A percentile compares a stretch with the other conserved stretches of the same genome.
Conservation (phyloP, 2,797 vertebrate genomes). For the Hydrolagus colliei region DNA sequence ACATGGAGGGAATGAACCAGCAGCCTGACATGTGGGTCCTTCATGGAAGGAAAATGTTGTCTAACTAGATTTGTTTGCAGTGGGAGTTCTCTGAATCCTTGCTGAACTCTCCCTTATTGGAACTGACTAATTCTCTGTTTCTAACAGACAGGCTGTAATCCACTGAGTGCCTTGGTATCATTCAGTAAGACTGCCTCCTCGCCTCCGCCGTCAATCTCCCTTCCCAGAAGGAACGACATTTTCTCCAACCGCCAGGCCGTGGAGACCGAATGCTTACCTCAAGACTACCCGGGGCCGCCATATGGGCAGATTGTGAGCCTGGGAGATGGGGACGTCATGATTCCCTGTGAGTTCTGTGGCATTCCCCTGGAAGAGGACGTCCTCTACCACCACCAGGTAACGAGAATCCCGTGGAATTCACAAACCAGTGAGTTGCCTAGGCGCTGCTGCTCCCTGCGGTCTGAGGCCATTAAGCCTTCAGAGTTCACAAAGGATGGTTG, state of each 20-base stretch:
- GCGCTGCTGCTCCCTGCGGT: too few relatives aligned
- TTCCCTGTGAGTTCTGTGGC: constrained; percentile 94
- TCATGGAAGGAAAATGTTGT: too few relatives aligned
- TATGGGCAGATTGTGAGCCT: constrained; percentile 55
- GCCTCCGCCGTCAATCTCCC: constrained; percentile 32
- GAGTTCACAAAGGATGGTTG: too few relatives aligned
- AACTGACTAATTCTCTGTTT: not conserved
- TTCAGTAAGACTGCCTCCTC: constrained; percentile 65
- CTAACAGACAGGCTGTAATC: constrained; percentile 82
- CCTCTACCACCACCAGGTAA: constrained; percentile 90
- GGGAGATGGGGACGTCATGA: constrained; percentile 63
- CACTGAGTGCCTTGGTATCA: constrained; percentile 73
- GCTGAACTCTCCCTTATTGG: not conserved
- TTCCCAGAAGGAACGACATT: constrained; percentile 3
- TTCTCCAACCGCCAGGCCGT: not conserved
- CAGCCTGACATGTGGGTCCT: too few relatives aligned
- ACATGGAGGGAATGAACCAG: too few relatives aligned
- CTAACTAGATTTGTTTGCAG: too few relatives aligned
- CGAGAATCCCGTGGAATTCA: not conserved
- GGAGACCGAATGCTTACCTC: constrained; percentile 9
- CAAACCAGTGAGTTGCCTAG: not conserved
- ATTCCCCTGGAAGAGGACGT: constrained; percentile 78
- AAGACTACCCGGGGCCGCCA: constrained; percentile 37
- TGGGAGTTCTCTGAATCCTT: too few relatives aligned
- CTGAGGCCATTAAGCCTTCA: too few relatives aligned